Conservation (phyloP, 2,797 vertebrate genomes). For the Tachyglossus aculeatus region DNA sequence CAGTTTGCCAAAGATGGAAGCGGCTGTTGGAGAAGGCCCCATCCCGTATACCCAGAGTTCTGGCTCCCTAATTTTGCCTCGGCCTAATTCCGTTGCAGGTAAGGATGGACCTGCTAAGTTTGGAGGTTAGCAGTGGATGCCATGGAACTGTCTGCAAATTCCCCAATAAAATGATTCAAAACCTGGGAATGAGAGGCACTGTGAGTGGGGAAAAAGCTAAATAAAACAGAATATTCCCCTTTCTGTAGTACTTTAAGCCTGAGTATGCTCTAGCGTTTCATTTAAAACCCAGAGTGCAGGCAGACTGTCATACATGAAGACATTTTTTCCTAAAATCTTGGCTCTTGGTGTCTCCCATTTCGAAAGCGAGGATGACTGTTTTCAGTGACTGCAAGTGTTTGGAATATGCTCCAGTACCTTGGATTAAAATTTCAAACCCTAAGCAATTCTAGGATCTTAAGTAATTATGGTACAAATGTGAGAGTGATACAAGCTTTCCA, state of each 20-base stretch:
- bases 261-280: background rate
- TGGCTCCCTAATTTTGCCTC: constrained; percentile 91
- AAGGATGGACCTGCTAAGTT: too few relatives aligned
- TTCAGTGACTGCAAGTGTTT: too few relatives aligned
- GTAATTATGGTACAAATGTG: background rate
- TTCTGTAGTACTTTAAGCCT: constrained; percentile 1
- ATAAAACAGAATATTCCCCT: background rate
- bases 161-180: too few relatives aligned
- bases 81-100: constrained; percentile 99
- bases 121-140: too few relatives aligned
- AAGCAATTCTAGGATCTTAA: too few relatives aligned
- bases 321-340: too few relatives aligned
- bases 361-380: too few relatives aligned
- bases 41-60: constrained; percentile 81
- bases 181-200: background rate
- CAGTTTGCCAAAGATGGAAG: constrained; percentile 75
- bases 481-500: background rate
- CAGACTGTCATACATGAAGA: too few relatives aligned
- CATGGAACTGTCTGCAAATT: too few relatives aligned
- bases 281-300: background rate
- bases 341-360: too few relatives aligned
- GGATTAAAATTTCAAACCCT: too few relatives aligned
- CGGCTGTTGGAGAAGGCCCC: constrained; percentile 81
- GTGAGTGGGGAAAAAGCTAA: background rate
- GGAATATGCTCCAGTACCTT: too few relatives aligned